Evolutionary conservation across 2,113 vertebrate species (phyloP).

Genomic region (Phrynosoma blainvillii): DNA sequence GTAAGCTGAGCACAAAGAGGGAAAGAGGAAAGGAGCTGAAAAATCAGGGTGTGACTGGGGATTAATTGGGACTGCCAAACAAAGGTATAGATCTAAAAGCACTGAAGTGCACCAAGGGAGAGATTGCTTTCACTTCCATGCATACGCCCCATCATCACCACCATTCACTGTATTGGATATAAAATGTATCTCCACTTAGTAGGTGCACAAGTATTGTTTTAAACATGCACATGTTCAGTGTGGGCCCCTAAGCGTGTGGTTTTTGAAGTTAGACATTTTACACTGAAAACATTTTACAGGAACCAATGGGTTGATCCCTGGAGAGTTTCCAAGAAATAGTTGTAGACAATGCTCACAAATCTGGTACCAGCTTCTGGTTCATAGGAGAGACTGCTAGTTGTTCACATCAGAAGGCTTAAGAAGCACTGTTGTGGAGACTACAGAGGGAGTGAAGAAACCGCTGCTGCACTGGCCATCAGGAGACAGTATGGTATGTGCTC

Average conservation of each 20-base stretch:
- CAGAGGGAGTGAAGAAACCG: too few species aligned
- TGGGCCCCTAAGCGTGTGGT: slow-evolving; percentile 5
- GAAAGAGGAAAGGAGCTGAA: too few species aligned
- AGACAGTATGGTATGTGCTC: too few species aligned
- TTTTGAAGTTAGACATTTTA: background rate
- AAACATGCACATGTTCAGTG: background rate
- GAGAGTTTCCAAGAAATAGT: too few species aligned
- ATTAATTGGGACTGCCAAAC: background rate
- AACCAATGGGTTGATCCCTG: background rate
- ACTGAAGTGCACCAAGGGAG: background rate
- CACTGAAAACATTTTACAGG: background rate
- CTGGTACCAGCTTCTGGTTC: too few species aligned
- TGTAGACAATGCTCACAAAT: too few species aligned
- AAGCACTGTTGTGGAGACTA: too few species aligned
- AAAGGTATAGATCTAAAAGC: background rate
- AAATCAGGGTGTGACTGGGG: too few species aligned
- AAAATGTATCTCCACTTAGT: background rate
- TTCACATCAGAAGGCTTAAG: too few species aligned
- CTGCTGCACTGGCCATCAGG: too few species aligned
- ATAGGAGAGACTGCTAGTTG: too few species aligned
- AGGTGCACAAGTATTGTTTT: background rate
- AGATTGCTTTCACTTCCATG: background rate
- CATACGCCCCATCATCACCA: background rate
- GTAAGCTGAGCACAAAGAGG: too few species aligned
- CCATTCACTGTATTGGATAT: background rate